Evolutionary conservation across 2,888 invertebrate species (phyloP), one percentile per base, ranked within the genome.

Genomic region (Diarsia mendica): DNA sequence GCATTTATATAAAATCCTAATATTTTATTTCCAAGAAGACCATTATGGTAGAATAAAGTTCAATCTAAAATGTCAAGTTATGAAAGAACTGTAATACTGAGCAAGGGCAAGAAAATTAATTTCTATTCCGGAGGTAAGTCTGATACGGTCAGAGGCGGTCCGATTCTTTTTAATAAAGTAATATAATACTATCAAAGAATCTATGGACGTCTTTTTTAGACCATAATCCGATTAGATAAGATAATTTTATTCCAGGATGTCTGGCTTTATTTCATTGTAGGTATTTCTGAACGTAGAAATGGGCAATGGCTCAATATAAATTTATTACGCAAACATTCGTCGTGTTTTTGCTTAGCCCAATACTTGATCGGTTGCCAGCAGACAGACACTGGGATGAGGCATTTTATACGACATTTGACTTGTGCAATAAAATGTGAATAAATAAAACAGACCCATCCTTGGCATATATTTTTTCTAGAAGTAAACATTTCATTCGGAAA

Each of bases 281-380:
- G 20, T 64, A 61, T 77, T 69, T 64, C 60, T 61, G 23, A 23
- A 66, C 75, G 46, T 69, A 67, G 63, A 33, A 53, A 70, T 71
- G 72, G 51, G 63, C 28, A 53, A 70, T 71, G 72, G 51, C 66
- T 71, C 74, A 82, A 80, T 86, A 86, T 77, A 78, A 83, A 65
- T 86, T 85, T 84, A 89, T 85, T 83, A 68, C 79, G 77, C 64
- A 60, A 73, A 70, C 77, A 81, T 79, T 83, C 73, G 72, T 80
- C 76, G 70, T 82, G 71, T 83, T 88, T 89, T 84, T 87, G 83
- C 85, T 85, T 77, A 79, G 69, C 76, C 66, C 78, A 79, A 82
- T 87, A 85, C 86, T 90, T 90, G 89, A 89, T 88, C 81, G 67
- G 78, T 76, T 88, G 90, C 90, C 90, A 90, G 83, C 79, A 75